phyloP scores from a whole-genome alignment of 2,113 vertebrate species.

The Hemichromis elongatus region DNA sequence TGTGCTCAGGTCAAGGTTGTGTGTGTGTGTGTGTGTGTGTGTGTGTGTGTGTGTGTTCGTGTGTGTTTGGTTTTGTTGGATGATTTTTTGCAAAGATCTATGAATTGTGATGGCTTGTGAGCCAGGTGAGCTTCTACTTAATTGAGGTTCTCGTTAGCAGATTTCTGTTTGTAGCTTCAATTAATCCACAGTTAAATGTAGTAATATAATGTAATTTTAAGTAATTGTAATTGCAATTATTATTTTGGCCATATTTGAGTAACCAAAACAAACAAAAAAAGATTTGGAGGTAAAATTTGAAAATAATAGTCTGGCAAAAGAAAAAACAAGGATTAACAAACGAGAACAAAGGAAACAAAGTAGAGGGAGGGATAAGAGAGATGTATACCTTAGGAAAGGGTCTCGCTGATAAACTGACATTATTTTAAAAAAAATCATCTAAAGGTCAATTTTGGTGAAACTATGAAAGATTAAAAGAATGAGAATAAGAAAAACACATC shows the following conservation, averaged over 20 bases:
- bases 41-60: not conserved
- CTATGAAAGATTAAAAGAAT: not conserved
- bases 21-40: not conserved
- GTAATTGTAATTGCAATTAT: not conserved
- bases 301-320: not conserved
- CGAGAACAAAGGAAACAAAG: not conserved
- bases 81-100: not conserved
- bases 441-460: not conserved
- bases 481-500: not conserved
- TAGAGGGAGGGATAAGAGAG: not conserved
- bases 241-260: rapidly evolving
- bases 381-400: not conserved
- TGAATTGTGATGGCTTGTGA: not conserved
- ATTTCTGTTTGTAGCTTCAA: not conserved
- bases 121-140: not conserved
- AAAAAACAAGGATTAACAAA: not conserved
- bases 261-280: not conserved
- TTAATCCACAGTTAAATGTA: not conserved
- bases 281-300: not conserved
- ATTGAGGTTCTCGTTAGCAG: not conserved
- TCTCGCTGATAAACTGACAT: rapidly evolving
- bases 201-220: not conserved
- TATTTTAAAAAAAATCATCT: rapidly evolving
- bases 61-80: not conserved
- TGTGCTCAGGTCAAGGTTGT: not conserved